These are phyloP conservation scores for Triops longicaudatus DNA, from an alignment of 1,140 invertebrate species.

Conservation along the genomic window DNA sequence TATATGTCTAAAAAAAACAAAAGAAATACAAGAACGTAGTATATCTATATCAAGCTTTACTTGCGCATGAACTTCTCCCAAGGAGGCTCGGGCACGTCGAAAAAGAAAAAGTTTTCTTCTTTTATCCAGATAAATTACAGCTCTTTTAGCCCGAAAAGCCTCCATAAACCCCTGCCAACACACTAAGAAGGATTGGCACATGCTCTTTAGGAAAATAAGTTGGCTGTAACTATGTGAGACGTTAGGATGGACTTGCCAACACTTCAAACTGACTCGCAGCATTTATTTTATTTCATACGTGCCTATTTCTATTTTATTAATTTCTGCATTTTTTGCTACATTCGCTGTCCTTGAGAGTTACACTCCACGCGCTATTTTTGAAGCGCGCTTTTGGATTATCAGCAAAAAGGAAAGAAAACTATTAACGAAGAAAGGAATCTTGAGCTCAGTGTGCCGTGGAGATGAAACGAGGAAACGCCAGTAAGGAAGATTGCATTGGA, in stretches of 20 bases:
- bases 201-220: constrained; percentile 4
- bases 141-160: background rate
- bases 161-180: background rate
- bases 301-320: too few relatives aligned
- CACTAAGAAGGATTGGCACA: background rate
- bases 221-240: background rate
- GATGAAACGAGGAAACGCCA: background rate
- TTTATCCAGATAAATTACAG: background rate
- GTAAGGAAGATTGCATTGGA: background rate
- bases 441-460: background rate
- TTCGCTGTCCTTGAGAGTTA: too few relatives aligned
- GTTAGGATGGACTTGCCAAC: too few relatives aligned
- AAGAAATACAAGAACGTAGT: background rate
- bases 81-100: background rate
- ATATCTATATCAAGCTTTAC: constrained; percentile 4
- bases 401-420: too few relatives aligned
- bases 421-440: too few relatives aligned
- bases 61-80: constrained; percentile 2
- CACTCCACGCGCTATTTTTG: too few relatives aligned
- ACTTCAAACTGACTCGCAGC: too few relatives aligned
- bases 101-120: background rate
- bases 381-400: too few relatives aligned
- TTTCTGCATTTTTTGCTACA: too few relatives aligned
- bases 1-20: background rate
- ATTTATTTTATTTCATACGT: too few relatives aligned